Conservation (phyloP, 2,888 invertebrate genomes). For the Neria commutata region DNA sequence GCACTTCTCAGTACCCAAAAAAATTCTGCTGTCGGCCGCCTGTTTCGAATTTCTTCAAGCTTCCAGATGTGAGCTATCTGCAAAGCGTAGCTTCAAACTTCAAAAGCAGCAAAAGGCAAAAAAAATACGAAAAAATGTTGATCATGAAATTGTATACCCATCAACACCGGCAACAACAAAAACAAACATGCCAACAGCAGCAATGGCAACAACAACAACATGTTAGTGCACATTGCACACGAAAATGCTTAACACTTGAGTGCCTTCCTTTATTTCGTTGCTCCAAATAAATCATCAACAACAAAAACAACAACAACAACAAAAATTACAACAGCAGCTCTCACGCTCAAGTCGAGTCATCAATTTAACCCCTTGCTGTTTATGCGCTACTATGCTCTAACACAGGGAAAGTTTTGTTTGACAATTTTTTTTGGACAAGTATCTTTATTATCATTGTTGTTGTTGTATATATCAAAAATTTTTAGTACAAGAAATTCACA, state of each 20-base stretch:
- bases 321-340: background rate
- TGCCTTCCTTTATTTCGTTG: constrained; percentile 5
- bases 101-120: constrained; percentile 7
- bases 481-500: no score
- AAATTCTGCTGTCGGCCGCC: no score
- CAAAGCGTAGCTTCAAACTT: background rate
- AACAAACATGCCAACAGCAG: background rate
- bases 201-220: background rate
- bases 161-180: constrained; percentile 4
- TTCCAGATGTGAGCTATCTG: no score
- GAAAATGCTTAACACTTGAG: background rate
- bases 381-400: no score
- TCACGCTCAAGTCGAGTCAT: background rate
- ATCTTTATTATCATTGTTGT: no score
- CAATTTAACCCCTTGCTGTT: background rate
- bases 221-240: background rate
- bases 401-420: no score
- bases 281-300: constrained; percentile 6
- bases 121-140: constrained; percentile 18
- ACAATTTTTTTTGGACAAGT: no score
- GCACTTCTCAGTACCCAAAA: no score
- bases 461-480: no score
- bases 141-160: background rate
- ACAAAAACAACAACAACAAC: background rate
- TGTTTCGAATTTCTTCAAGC: no score